Base-by-base conservation (phyloP, 1,140 invertebrate genomes). In the Lordiphosa collinella region DNA sequence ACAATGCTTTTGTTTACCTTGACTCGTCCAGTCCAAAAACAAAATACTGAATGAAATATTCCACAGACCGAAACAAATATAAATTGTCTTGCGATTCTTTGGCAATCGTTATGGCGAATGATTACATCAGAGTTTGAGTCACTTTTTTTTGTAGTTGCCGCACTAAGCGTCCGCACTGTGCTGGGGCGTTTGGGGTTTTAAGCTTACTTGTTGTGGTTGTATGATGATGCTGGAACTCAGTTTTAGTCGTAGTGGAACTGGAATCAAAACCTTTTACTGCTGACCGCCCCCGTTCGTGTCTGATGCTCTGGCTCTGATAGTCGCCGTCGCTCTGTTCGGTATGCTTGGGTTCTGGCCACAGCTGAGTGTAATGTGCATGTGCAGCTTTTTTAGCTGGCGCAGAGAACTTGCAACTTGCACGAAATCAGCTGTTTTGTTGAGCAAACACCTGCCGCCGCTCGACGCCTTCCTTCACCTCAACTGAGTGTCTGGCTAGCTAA, bases 41-140 rank as follows among this genome's bases (percentile, higher is more conserved):
- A 44, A 35, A n/a, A 53, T 51, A 37, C 55, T 49, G 61, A 68
- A 56, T 46, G 38, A 29, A 47, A 16, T 12, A 36, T 52, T 41
- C 32, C 46, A 18, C 38, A 29, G 18, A 41, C 35, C 7, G 41
- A 12, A n/a, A 29, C 34, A 16, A 18, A 12, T 38, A 46, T 34
- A 38, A 43, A 29, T 29, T 29, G 25, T 7, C 38, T 59, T 35
- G 46, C 31, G 35, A 65, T 68, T 69, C 25, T 29, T 55, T 60
- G 51, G 53, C 59, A 50, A 67, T 60, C 73, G 78, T 84, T 84
- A 73, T 44, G 59, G 59, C 70, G 55, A 78, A 73, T 84, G 78
- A 84, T 84, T 84, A 84, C 78, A 84, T 84, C 78, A 82, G 78
- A 82, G 72, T 78, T 80, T 82, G 69, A 82, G 63, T 84, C 78